These are phyloP conservation scores for Cossypha niveicapilla DNA, from an alignment of 2,797 vertebrate species.

Conservation along the genomic window DNA sequence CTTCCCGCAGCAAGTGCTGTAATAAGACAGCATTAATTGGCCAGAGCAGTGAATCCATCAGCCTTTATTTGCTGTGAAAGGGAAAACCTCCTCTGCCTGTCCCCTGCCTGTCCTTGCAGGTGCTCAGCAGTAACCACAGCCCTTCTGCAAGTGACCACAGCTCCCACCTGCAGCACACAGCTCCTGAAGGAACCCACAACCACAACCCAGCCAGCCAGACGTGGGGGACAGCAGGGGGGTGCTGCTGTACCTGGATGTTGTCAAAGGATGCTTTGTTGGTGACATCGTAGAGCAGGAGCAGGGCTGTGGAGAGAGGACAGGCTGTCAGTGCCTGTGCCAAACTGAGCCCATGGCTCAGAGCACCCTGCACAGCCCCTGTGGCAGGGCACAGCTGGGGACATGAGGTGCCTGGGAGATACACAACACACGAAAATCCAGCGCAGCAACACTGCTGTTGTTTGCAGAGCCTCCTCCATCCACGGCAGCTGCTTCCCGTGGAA, in stretches of 20 bases:
- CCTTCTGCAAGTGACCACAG: neutral
- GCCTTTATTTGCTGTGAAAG: neutral
- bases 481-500: accelerated
- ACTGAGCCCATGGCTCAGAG: neutral
- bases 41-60: neutral
- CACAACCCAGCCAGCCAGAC: neutral
- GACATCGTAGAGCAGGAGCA: slow-evolving; percentile 91
- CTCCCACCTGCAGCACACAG: neutral
- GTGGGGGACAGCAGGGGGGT: accelerated
- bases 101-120: neutral
- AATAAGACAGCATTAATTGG: neutral
- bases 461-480: neutral
- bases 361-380: neutral
- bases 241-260: slow-evolving; percentile 83
- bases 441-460: neutral
- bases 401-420: neutral
- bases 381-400: neutral
- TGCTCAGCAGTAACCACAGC: neutral
- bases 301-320: slow-evolving; percentile 70
- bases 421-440: neutral
- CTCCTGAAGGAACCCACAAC: neutral
- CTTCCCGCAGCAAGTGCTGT: neutral
- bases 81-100: neutral
- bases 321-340: accelerated
- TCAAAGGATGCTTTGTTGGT: slow-evolving; percentile 92